Base-by-base conservation (phyloP, 2,888 invertebrate genomes). In the Subacronicta megacephala region DNA sequence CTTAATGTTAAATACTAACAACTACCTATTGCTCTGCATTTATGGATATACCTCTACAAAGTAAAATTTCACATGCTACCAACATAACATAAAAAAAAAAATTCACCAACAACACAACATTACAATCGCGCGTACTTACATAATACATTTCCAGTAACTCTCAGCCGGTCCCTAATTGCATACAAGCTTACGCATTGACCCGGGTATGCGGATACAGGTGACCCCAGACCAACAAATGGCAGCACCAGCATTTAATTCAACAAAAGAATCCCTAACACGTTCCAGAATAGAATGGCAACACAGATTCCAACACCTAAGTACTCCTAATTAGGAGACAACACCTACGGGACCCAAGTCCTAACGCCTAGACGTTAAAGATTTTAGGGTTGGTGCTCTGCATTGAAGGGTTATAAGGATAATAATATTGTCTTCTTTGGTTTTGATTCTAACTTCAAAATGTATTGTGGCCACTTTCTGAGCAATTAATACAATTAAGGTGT, bases 271-370 rank as follows among this genome's bases (percentile, higher is more conserved):
- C 79, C 80, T 75, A 77, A 81, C 87, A 84, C 84, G 90, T 87
- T 87, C 88, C 87, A 88, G 88, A 88, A 87, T 89, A 82, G 85
- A 88, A 84, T 74, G 80, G 81, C 75, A 76, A 93, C 93, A 93
- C 66, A 84, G 85, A 85, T 90, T 85, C 89, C 89, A 85, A 93
- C 93, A 93, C 93, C 90, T 92, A 77, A 82, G 80, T 78, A 79
- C 80, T 82, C 89, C 93, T 93, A 93, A 93, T 93, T 93, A 92
- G 90, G 89, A 75, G 78, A 90, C 85, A 86, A 87, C 91, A 85
- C 87, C 88, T 87, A 84, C 83, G 83, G 82, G 81, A 81, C 77
- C 72, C 71, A 71, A 65, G 60, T 69, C 68, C 83, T 85, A 85
- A 85, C 85, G 82, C 84, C 83, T 59, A 72, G 82, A 75, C 75